Base-by-base conservation (phyloP, 2,113 vertebrate species). In the Rana temporaria region DNA sequence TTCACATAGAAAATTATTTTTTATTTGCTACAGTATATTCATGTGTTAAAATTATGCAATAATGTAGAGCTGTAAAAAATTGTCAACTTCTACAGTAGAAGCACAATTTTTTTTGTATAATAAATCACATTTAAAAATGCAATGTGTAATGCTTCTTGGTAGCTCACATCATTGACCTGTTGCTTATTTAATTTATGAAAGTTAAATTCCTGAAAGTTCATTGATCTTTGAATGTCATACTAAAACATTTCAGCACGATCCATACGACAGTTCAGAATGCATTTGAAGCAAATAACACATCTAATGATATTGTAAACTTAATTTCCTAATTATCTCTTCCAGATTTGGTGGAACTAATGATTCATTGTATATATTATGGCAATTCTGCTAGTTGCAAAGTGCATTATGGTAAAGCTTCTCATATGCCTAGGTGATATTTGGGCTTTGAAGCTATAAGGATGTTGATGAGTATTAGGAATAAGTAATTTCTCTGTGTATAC, bases 31-130 rank as follows among this genome's bases (percentile, higher is more conserved):
- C 6, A 34, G 3, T 38, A 6, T 5, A 38, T 38, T 38, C 34
- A 2, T 38, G 34, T 38, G 34, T 8, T 38, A 38, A 2, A 38
- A 11, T 1, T 14, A 12, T 48, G 42, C 42, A 48, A 48, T 38
- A 60, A 22, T 38, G 62, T 53, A 72, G 22, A 22, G 19, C 66
- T 0, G 20, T 87, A 76, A 57, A 53, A 76, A 24, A 4, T 81
- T 0, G 85, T 81, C 81, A 70, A 52, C 84, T 11, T 84, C 4
- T 22, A n/a, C n/a, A n/a, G n/a, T n/a, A 59, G 48, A 63, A 86
- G 14, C 20, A 79, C 5, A 1, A 79, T 9, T 82, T 57, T 19
- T 74, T 65, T 64, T 77, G 59, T 38, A 77, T 77, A 64, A 64
- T 65, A 42, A n/a, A n/a, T 20, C 6, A 19, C 4, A 63, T 52